Base-by-base conservation (phyloP, 2,113 vertebrate species). In the Vulpes ferrilata region DNA sequence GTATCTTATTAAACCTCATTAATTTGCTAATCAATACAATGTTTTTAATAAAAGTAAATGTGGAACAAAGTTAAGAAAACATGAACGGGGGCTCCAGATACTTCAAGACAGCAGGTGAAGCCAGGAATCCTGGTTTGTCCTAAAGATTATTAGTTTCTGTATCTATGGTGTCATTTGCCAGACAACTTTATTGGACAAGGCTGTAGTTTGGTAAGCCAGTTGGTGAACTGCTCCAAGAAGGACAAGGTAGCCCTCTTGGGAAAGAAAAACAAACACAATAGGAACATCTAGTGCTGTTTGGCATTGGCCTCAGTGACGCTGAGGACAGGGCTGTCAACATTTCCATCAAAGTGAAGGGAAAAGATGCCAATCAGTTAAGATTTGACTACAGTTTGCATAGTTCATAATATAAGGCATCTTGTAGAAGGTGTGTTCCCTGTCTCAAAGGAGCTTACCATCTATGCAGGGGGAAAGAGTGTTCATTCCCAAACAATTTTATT, bases 261-360 rank as follows among this genome's bases (percentile, higher is more conserved):
- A 98, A 97, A 98, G 82, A 95, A 97, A 95, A 97, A 78, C 92
- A 97, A 97, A 98, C 90, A 98, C 1, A 8, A 93, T 92, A 73
- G 92, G 96, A 86, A 98, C 97, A 97, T 81, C 80, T 82, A 79
- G 97, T 98, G 96, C 96, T 90, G 12, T 97, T 96, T 93, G 84
- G 35, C 38, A 64, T 78, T 95, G 90, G 67, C 78, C 51, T 64
- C 65, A 81, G 23, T 95, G 97, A 97, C 15, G 0, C 62, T 15
- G 48, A 92, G 57, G 51, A 87, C 85, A 80, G 79, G 79, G 35
- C 51, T 11, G 19, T 3, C 0, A 69, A 59, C 32, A 65, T 27
- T 89, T 15, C 64, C 17, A 23, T 80, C 57, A 88, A 62, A 93
- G 88, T 0, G 4, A 23, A 95, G 73, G 23, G 76, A 65, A 55